A percentile compares a stretch with the other conserved stretches of the same genome.
These are phyloP conservation scores for Haliclona indistincta DNA, from an alignment of 37 sponge, comb jelly and placozoan species.

Conservation along the genomic window DNA sequence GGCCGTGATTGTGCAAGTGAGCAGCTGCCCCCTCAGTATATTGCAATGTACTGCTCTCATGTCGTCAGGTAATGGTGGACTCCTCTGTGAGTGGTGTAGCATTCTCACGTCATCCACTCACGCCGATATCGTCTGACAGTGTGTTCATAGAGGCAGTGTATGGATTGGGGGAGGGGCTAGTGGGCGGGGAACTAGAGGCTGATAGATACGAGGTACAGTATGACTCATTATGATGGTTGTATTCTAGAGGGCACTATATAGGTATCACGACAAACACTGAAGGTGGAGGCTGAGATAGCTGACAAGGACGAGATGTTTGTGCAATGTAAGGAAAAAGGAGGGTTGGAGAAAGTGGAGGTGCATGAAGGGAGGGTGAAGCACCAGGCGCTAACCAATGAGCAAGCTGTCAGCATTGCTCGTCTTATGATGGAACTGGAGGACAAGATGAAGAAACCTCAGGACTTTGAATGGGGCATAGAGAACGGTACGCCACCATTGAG, in stretches of 20 bases:
- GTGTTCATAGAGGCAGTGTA: slow-evolving; percentile 83
- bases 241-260: background rate
- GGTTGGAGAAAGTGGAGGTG: slow-evolving; percentile 50
- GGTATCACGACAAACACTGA: slow-evolving; percentile 53
- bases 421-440: slow-evolving; percentile 66
- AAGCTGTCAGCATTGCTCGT: slow-evolving; percentile 61
- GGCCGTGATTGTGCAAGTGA: slow-evolving; percentile 89
- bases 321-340: slow-evolving; percentile 56
- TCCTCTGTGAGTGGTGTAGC: slow-evolving; percentile 82
- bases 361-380: slow-evolving; percentile 34
- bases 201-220: slow-evolving; percentile 77
- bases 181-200: slow-evolving; percentile 78
- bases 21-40: background rate
- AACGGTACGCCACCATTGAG: too few species aligned
- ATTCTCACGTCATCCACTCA: slow-evolving; percentile 87
- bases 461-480: slow-evolving; percentile 87
- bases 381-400: slow-evolving; percentile 44
- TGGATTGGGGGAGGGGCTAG: slow-evolving; percentile 89
- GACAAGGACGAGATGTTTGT: slow-evolving; percentile 69
- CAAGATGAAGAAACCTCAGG: slow-evolving; percentile 72
- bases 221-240: background rate
- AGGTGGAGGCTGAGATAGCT: slow-evolving; percentile 42
- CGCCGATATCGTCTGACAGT: slow-evolving; percentile 56
- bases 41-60: background rate
- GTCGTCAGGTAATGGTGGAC: slow-evolving; percentile 82